Percentiles rank a stretch among this genome's conserved stretches.
Evolutionary conservation across 35 echinoderm and acorn worm species (phyloP).

Genomic region (Nesometra sesokonis): DNA sequence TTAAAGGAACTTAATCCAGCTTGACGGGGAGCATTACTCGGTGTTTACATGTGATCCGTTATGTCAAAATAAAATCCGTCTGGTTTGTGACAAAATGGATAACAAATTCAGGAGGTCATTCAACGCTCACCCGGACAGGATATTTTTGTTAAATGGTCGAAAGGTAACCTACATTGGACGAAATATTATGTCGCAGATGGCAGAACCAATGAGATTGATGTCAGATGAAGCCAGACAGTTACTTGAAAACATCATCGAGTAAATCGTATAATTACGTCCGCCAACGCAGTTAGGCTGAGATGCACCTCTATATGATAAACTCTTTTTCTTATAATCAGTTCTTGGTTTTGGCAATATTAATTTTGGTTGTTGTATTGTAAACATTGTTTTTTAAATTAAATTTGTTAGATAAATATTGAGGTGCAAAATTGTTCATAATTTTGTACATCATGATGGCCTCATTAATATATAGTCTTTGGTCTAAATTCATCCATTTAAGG

Average conservation of each 20-base stretch:
- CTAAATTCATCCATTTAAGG: no score
- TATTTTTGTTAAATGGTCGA: slow-evolving; percentile 15
- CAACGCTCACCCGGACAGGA: slow-evolving; percentile 29
- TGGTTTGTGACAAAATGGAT: slow-evolving; percentile 31
- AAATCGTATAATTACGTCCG: no score
- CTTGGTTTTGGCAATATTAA: no score
- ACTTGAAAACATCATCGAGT: neutral
- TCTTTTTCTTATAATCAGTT: no score
- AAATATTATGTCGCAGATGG: slow-evolving; percentile 21
- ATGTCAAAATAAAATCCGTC: slow-evolving; percentile 8
- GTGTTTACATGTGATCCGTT: slow-evolving; percentile 25
- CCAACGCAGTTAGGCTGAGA: no score
- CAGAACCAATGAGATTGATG: slow-evolving; percentile 13
- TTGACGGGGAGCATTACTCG: slow-evolving; percentile 9
- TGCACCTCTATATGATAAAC: no score
- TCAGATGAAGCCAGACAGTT: slow-evolving; percentile 24
- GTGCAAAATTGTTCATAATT: no score
- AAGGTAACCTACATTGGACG: slow-evolving; percentile 21
- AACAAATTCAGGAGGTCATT: slow-evolving; percentile 15
- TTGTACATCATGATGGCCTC: no score
- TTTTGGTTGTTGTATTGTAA: no score
- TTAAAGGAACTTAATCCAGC: neutral
- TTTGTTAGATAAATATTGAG: no score
- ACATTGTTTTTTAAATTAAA: no score
- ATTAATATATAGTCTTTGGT: no score